Percentiles rank a stretch among this genome's conserved stretches.
phyloP scores from a whole-genome alignment of 2,113 vertebrate species.

The Athene cunicularia region DNA sequence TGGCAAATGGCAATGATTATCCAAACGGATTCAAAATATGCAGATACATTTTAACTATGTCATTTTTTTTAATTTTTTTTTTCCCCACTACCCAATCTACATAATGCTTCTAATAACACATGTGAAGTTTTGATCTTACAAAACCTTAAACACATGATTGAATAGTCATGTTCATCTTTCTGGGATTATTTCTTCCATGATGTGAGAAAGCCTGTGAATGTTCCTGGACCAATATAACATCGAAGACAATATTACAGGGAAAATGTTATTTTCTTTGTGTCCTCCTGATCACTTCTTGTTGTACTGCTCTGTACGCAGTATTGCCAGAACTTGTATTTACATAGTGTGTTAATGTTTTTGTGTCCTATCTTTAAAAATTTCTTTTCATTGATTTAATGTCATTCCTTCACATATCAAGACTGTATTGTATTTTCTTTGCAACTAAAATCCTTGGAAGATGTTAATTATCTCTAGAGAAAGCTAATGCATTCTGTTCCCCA shows the following conservation, averaged over 20 bases:
- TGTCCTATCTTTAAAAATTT: neutral
- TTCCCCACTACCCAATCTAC: neutral
- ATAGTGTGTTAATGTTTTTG: neutral
- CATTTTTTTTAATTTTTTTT: neutral
- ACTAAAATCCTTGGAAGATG: neutral
- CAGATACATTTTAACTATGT: neutral
- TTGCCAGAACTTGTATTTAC: neutral
- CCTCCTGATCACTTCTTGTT: neutral
- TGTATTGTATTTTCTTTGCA: neutral
- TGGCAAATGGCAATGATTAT: neutral
- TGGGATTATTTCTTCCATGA: neutral
- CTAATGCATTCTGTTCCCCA: neutral
- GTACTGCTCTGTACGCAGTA: rapidly evolving
- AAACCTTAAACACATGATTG: neutral
- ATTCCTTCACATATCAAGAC: neutral
- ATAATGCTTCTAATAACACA: neutral
- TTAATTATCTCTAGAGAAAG: neutral
- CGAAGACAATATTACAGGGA: neutral
- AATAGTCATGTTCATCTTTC: neutral
- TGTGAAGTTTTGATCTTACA: neutral
- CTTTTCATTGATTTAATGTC: neutral
- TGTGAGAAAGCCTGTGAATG: neutral
- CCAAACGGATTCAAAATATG: neutral
- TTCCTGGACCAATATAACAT: neutral
- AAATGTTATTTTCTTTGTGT: neutral